Conservation (phyloP, 2,113 vertebrate species). For the Phycodurus eques region DNA sequence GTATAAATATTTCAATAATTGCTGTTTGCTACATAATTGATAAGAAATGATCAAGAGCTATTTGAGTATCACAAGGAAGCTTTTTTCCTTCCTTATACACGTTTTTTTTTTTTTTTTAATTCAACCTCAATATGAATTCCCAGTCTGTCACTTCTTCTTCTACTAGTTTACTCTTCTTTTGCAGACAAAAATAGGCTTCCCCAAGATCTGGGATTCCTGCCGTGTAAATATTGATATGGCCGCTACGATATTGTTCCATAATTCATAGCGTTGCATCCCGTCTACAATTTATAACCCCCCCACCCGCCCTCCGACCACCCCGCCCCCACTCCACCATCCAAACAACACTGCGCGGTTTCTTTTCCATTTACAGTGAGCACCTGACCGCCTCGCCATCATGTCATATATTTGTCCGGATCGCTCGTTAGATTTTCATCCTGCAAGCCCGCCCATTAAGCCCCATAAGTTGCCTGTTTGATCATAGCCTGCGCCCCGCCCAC, state of each 20-base stretch:
- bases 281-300: slow-evolving; percentile 24
- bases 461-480: slow-evolving; percentile 64
- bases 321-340: background rate
- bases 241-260: slow-evolving; percentile 63
- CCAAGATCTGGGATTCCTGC: slow-evolving; percentile 45
- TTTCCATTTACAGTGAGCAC: background rate
- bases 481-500: slow-evolving; percentile 23
- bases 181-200: slow-evolving; percentile 28
- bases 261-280: slow-evolving; percentile 61
- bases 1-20: slow-evolving; percentile 56
- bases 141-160: background rate
- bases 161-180: background rate
- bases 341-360: slow-evolving; percentile 1
- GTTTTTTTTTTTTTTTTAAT: background rate
- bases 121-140: background rate
- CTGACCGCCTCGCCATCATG: background rate
- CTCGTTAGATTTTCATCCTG: background rate
- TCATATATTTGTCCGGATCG: background rate
- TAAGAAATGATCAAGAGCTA: slow-evolving; percentile 28
- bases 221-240: slow-evolving; percentile 61
- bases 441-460: slow-evolving; percentile 51
- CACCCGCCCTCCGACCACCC: slow-evolving; percentile 3
- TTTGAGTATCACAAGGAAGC: background rate
- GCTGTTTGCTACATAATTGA: slow-evolving; percentile 53
- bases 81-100: background rate